A percentile compares a stretch with the other conserved stretches of the same genome.
These are phyloP conservation scores for Aplysina aerophoba DNA, from an alignment of 37 sponge, comb jelly and placozoan species.

Conservation along the genomic window DNA sequence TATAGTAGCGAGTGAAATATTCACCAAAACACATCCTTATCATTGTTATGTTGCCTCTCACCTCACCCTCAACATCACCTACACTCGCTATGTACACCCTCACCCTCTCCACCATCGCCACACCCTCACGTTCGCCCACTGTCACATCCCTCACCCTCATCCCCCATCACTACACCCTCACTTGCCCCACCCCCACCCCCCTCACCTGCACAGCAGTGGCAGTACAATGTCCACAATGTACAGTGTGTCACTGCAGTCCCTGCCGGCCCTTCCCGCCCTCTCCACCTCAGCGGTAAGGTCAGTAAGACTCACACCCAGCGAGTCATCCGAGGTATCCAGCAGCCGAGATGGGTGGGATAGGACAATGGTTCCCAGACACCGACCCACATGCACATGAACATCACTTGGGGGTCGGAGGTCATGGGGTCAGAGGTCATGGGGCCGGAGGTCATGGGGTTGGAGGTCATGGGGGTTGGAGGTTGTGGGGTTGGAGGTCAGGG, in stretches of 20 bases:
- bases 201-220: slow-evolving; percentile 50
- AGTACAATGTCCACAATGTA: slow-evolving; percentile 21
- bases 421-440: too few species aligned
- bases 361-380: not conserved
- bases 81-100: too few species aligned
- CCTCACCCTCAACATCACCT: too few species aligned
- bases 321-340: not conserved
- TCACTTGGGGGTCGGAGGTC: not conserved
- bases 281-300: not conserved
- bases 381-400: not conserved
- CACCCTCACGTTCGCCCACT: too few species aligned
- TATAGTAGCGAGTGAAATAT: not conserved
- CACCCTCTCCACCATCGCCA: too few species aligned
- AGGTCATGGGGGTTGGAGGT: too few species aligned
- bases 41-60: too few species aligned
- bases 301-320: not conserved
- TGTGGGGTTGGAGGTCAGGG: too few species aligned
- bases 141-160: too few species aligned
- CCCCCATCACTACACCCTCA: too few species aligned
- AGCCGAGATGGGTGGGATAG: not conserved
- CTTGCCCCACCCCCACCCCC: not conserved
- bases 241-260: not conserved
- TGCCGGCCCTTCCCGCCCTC: not conserved
- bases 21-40: too few species aligned
- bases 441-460: too few species aligned